Conservation (phyloP, 2,797 vertebrate genomes). For the Jordanella pulchra region DNA sequence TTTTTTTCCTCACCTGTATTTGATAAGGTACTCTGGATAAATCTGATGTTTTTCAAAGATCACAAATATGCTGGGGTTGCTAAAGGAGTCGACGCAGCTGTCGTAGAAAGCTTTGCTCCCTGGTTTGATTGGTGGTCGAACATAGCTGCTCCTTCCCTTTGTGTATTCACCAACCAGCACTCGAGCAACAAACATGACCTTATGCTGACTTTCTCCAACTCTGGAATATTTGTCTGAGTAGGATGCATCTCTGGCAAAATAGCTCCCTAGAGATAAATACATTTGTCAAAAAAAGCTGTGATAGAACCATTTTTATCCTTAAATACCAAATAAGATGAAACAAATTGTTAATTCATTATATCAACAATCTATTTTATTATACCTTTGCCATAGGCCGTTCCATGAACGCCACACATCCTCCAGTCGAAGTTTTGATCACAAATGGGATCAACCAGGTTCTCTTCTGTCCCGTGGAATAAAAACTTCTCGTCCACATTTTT, state of each 20-base stretch:
- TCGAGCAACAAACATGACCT: constrained; percentile 88
- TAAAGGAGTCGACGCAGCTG: constrained; percentile 85
- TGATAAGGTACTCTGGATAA: constrained; percentile 91
- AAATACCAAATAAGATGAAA: background rate
- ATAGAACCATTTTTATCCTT: background rate
- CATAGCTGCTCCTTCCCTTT: constrained; percentile 69
- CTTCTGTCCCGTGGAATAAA: constrained; percentile 82
- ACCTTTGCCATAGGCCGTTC: constrained; percentile 82
- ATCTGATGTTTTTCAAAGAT: constrained; percentile 93
- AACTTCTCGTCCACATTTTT: constrained; percentile 64
- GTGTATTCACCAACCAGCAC: constrained; percentile 88
- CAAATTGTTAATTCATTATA: background rate
- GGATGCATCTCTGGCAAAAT: constrained; percentile 90
- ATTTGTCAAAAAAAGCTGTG: background rate
- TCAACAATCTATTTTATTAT: background rate
- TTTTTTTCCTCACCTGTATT: constrained; percentile 69
- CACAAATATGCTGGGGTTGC: constrained; percentile 87
- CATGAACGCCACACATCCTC: constrained; percentile 80
- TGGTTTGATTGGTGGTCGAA: constrained; percentile 69
- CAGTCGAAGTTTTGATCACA: constrained; percentile 88
- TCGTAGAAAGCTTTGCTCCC: constrained; percentile 76
- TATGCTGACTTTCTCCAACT: constrained; percentile 6
- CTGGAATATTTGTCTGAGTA: constrained; percentile 84
- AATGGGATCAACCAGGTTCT: constrained; percentile 72
- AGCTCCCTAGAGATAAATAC: constrained; percentile 81